Evolutionary conservation across 2,888 invertebrate genomes (phyloP), one percentile per base, ranked within the genome.

Genomic region (Epinotia bilunana): DNA sequence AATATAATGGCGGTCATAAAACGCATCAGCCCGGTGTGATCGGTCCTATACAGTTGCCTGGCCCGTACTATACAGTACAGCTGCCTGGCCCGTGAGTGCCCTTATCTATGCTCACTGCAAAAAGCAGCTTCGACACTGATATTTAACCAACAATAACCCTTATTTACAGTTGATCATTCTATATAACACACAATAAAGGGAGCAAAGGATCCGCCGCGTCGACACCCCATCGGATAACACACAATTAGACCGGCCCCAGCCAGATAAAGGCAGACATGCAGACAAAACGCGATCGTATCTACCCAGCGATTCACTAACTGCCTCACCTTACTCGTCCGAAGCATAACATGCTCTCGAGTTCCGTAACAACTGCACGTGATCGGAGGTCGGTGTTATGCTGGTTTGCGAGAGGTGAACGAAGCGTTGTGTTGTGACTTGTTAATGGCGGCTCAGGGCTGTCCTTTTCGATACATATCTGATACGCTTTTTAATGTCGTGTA

Each of bases 211-310:
- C 65, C 65, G 69, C 69, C 69, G 69, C 69, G 69, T 39, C 39
- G 74, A 74, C 74, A 74, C 68, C 72, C 74, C 78, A 63, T 70
- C 91, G 89, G 91, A 89, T 82, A 81, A 84, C 81, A 87, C 89
- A 91, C 91, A 93, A 93, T 93, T 93, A 93, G 92, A 90, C 92
- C 78, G 80, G 90, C 89, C 89, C 87, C 87, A 60, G 60, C n/a
- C 61, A 64, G 74, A 74, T 74, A 85, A 81, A 79, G 78, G 79
- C 83, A 86, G 90, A 91, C 91, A 90, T 87, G 85, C 80, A 88
- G 90, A 92, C 91, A 91, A 91, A 91, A 91, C 89, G 88, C 89
- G 91, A 90, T 92, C 80, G 78, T 92, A 92, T 92, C 93, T 53
- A 6, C 6, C 5, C n/a, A 0, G n/a, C 53, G 53, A 53, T 53